Percentiles rank a stretch among this genome's conserved stretches.
These are phyloP conservation scores for Microctonus aethiopoides DNA, from an alignment of 2,888 invertebrate species.

Conservation along the genomic window DNA sequence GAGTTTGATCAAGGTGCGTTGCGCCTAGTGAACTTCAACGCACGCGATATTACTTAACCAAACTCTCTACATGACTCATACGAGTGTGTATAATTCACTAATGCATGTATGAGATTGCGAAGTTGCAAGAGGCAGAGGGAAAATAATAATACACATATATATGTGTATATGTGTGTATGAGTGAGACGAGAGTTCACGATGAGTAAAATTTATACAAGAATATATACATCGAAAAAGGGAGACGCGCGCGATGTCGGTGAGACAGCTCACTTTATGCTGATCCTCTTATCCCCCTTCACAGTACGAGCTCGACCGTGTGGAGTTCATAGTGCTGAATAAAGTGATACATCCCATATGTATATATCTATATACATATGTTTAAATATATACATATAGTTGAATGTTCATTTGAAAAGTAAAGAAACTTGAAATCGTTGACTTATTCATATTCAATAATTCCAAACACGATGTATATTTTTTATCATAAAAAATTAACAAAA, in stretches of 20 bases:
- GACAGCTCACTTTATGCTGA: constrained; percentile 56
- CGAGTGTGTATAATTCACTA: not conserved
- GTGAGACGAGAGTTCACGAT: constrained; percentile 20
- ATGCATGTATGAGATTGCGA: not conserved
- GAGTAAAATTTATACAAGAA: constrained; percentile 51
- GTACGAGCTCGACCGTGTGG: constrained; percentile 1
- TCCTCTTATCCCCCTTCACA: constrained; percentile 50
- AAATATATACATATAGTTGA: not conserved
- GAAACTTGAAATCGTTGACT: constrained; percentile 2
- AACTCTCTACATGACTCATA: not conserved
- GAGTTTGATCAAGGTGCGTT: not conserved
- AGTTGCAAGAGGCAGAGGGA: not conserved
- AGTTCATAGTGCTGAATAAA: constrained; percentile 6
- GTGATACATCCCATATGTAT: constrained; percentile 8
- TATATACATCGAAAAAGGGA: not conserved
- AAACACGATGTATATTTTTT: no score
- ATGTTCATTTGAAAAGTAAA: constrained; percentile 7
- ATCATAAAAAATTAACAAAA: no score
- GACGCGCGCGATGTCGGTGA: constrained; percentile 49
- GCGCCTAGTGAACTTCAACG: not conserved
- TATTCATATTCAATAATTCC: constrained; percentile 2
- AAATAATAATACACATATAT: no score
- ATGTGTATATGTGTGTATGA: no score
- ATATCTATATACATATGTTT: not conserved
- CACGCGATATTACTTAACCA: not conserved